Base-by-base conservation (phyloP, 2,888 invertebrate species). In the Chelonus formosanus region DNA sequence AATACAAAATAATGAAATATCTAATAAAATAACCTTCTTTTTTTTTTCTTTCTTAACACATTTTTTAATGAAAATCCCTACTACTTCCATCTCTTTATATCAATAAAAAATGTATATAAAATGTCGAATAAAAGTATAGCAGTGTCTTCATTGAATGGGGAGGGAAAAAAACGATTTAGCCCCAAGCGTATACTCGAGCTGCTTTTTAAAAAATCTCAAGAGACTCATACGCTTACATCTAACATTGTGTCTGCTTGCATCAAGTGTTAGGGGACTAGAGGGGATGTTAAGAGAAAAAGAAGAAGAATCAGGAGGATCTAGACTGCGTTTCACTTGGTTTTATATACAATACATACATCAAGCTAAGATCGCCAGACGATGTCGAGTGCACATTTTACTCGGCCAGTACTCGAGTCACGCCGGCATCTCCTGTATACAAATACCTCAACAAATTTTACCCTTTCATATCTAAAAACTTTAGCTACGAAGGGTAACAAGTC, bases 141-240 rank as follows among this genome's bases (percentile, higher is more conserved):
- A 40, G 40, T 40, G 40, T 40, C 40, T 40, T 40, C 40, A 40
- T 40, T 40, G 40, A 40, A 40, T 40, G 40, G 34, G 44, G 5
- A 43, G 8, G 6, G 31, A 32, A 61, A 61, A 61, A 53, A 59
- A 45, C 43, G 53, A 61, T 53, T 61, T 53, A 32, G 61, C 53
- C 53, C 40, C 32, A 34, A 61, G 44, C 48, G 34, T 58, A 47
- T 47, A 36, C 20, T 57, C 45, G n/a, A 57, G 45, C 34, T 43
- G 53, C 45, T 61, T 47, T 60, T 53, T 52, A 53, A 61, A 61
- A 61, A 61, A 52, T 61, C 61, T 61, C 53, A 48, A 61, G 61
- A 53, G 61, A 53, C 53, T 61, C 61, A 40, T 61, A 43, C 57
- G 57, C 45, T 31, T 34, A 32, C 35, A 44, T 35, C 44, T 31